Evolutionary conservation across 2,888 invertebrate species (phyloP), one percentile per base, ranked within the genome.

Genomic region (Hemithea aestivaria): DNA sequence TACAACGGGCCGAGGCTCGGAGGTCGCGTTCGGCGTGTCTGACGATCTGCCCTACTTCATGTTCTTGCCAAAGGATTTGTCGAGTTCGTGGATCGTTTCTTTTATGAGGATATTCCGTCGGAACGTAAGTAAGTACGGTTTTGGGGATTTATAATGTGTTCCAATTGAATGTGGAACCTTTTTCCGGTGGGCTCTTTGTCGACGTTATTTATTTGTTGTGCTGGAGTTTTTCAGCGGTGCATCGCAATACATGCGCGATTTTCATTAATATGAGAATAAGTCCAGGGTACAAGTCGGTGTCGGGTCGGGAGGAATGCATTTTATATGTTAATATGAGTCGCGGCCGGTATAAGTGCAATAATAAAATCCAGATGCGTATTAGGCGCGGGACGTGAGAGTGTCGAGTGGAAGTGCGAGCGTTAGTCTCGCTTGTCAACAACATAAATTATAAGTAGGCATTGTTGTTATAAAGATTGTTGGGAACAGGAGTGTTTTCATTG

Each of bases 21-120:
- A 81, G 81, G 80, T 80, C 75, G 79, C 78, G 70, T 73, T 72
- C 72, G 65, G 72, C 81, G 75, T 77, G 82, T 80, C 78, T 75
- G 79, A 80, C 80, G 79, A 82, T 81, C 78, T 83, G 79, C 80
- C 79, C 78, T 76, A 81, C 79, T 80, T 76, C 79, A 74, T 81
- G 81, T 80, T 82, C 80, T 77, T 79, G 82, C 79, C 79, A 77
- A 80, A 80, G 82, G 82, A 83, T 84, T 84, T 83, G 83, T 81
- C 76, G 79, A 75, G 74, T 74, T 75, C 75, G 73, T 77, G 76
- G 74, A 78, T 76, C 79, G 76, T 80, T 81, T 77, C 78, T 77
- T 81, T 81, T 82, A 80, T 77, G 82, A 78, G 77, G 73, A 78
- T 73, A 76, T 75, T 73, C 63, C 64, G 63, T 57, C 63, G 68